Base-by-base conservation (phyloP, 1,140 invertebrate genomes). In the Caenorhabditis latens region DNA sequence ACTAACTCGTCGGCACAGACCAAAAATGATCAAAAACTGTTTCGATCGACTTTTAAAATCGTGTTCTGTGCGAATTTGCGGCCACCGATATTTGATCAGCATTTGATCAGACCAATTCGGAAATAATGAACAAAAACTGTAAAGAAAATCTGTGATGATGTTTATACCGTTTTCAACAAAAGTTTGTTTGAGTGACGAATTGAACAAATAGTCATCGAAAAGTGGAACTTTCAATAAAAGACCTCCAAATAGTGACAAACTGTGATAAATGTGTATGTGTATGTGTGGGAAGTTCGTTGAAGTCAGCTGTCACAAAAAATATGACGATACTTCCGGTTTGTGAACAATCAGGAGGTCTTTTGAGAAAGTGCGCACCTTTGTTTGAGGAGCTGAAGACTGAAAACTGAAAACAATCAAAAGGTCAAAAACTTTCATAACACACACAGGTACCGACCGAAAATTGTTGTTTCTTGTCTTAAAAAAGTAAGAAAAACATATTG, bases 21-120 rank as follows among this genome's bases (percentile, higher is more conserved):
- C 71, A 32, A 79, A 79, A 79, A 79, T 79, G 71, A 79, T 53
- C 46, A 48, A 79, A 79, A 79, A 50, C 71, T 79, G 71, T 79
- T 79, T 79, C 71, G 50, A 71, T 50, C 71, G 46, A 79, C 71
- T 79, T 79, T 79, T 79, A 79, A 79, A 79, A 79, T 53, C 71
- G 71, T 79, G 71, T 79, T 79, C 71, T 79, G 71, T 79, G 71
- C 46, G 65, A 32, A 71, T 65, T 65, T 43, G 43, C 65, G 65
- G 65, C 40, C 42, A 43, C 46, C 71, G 71, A 50, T 50, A 79
- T 79, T 50, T 79, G 46, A 79, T 79, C 46, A 79, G 46, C 40
- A 24, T 79, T 79, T 79, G 71, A 79, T 79, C 71, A 50, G 71
- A 79, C 71, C 71, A 48, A 50, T 48, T 79, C 46, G 71, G 71